Evolutionary conservation across 2,797 vertebrate genomes (phyloP), one percentile per base, ranked within the genome.

Genomic region (Sebastes nivosus): DNA sequence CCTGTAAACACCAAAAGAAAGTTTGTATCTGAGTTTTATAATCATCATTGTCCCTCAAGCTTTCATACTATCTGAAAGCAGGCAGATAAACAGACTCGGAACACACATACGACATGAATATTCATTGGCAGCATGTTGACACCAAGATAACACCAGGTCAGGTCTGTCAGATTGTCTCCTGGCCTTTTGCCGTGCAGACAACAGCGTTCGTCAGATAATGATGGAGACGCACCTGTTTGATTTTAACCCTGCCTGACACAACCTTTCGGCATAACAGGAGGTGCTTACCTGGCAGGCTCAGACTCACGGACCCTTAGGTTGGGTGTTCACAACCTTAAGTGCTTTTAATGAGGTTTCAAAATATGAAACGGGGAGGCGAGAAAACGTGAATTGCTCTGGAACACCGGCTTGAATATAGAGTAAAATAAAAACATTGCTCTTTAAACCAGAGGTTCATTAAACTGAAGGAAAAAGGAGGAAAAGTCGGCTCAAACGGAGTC

Each of bases 101-200:
- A 79, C 30, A 71, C 50, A 57, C 77, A 59, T 25, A 34, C 32
- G 24, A 30, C 67, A 89, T 93, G 88, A 93, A 93, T 93, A 94
- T 93, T 93, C 88, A 92, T 92, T 61, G 8, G 66, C 16, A 1
- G 22, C 79, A 38, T 85, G 90, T 88, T 61, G 88, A 91, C 87
- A 88, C 77, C 55, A 16, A 78, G 85, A 91, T 90, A 90, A 89
- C 84, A 80, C 67, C 34, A 52, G 91, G 90, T 92, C 89, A 85
- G 88, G 86, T 79, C 89, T 81, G 81, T 84, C 87, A 89, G 87
- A 91, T 87, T 84, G 82, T 88, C 87, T 90, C 70, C 83, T 83
- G 88, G 88, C 90, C 86, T 91, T 90, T 46, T 75, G 66, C 73
- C 4, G 54, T 14, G 14, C 79, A 77, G 75, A 91, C 84, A 80